These are phyloP conservation scores for Eurosta solidaginis DNA, from an alignment of 1,140 invertebrate species.

Conservation along the genomic window DNA sequence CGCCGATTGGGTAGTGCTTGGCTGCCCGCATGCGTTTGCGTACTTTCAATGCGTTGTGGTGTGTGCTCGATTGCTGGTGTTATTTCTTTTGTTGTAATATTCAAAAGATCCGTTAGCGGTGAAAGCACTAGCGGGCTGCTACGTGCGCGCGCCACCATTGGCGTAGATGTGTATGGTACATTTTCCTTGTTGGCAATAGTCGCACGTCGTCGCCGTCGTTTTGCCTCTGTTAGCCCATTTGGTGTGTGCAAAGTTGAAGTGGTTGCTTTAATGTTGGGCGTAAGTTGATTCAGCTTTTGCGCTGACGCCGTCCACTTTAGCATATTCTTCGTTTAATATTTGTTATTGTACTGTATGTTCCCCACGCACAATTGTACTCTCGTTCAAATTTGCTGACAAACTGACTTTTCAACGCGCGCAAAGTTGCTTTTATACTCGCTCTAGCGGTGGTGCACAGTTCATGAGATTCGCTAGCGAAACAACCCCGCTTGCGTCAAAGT, in stretches of 20 bases:
- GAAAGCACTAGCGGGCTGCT: slow-evolving; percentile 53
- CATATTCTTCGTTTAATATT: slow-evolving; percentile 37
- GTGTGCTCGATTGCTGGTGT: background rate
- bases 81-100: slow-evolving; percentile 42
- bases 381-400: slow-evolving; percentile 54
- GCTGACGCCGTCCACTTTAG: slow-evolving; percentile 56
- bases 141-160: slow-evolving; percentile 42
- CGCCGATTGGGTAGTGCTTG: background rate
- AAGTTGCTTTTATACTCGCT: slow-evolving; percentile 31
- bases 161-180: slow-evolving; percentile 47
- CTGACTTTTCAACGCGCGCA: slow-evolving; percentile 40
- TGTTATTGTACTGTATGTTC: background rate
- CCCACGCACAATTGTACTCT: background rate
- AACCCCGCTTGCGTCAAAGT: background rate
- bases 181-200: slow-evolving; percentile 36
- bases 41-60: background rate
- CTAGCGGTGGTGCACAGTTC: background rate
- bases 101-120: slow-evolving; percentile 51
- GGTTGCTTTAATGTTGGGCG: background rate
- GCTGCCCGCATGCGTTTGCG: background rate
- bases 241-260: slow-evolving; percentile 32
- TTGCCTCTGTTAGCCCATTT: slow-evolving; percentile 40
- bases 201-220: slow-evolving; percentile 39
- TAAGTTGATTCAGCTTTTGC: slow-evolving; percentile 41
- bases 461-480: slow-evolving; percentile 8